Conservation (phyloP, 1,140 invertebrate genomes). For the Lepidurus arcticus region DNA sequence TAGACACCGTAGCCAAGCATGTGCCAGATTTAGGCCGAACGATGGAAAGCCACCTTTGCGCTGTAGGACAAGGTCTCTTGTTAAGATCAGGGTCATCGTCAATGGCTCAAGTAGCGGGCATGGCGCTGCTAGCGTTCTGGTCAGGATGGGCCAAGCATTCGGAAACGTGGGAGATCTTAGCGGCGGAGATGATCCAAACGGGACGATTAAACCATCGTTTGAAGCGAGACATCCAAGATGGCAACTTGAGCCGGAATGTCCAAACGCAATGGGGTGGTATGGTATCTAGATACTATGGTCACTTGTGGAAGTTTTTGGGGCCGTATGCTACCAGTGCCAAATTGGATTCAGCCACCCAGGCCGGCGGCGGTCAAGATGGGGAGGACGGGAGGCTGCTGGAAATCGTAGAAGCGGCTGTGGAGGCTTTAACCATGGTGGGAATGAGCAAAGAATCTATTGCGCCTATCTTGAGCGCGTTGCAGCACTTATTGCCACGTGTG, state of each 20-base stretch:
- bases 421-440: constrained; percentile 38
- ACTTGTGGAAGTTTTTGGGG: constrained; percentile 33
- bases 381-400: constrained; percentile 5
- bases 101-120: background rate
- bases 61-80: background rate
- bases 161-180: background rate
- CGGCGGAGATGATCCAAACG: background rate
- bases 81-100: background rate
- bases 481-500: constrained; percentile 29
- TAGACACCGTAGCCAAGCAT: background rate
- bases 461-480: constrained; percentile 33
- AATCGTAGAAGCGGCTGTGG: constrained; percentile 35
- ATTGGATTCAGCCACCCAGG: background rate
- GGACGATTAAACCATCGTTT: background rate
- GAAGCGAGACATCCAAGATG: constrained; percentile 18
- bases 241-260: constrained; percentile 34
- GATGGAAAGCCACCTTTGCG: background rate
- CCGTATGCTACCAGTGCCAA: background rate
- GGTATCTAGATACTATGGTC: constrained; percentile 32
- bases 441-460: constrained; percentile 33
- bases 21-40: background rate
- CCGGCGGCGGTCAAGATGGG: background rate
- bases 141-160: background rate
- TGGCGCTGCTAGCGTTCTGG: background rate
- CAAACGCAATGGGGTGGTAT: constrained; percentile 35